Evolutionary conservation across 2,888 invertebrate genomes (phyloP).

Genomic region (Acanthosepion lycidas): DNA sequence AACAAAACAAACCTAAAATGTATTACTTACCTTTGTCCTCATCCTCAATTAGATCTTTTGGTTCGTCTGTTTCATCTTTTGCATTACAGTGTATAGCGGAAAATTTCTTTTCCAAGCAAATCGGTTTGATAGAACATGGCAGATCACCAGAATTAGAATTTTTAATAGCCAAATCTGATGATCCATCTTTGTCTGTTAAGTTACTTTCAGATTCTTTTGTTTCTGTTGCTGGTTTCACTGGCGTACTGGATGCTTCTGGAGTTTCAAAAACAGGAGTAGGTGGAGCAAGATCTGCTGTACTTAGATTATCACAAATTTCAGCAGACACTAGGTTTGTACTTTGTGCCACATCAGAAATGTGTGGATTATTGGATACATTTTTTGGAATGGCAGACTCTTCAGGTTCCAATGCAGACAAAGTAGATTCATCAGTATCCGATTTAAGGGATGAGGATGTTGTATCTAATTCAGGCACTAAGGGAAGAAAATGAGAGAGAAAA

Average conservation of each 20-base stretch:
- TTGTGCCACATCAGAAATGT: background rate
- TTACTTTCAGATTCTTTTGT: background rate
- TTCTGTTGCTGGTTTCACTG: background rate
- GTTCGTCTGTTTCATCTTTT: background rate
- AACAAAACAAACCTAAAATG: background rate
- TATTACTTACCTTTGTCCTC: background rate
- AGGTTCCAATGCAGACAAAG: background rate
- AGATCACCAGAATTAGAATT: background rate
- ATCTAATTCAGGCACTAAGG: background rate
- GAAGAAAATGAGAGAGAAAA: background rate
- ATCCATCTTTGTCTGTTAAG: background rate
- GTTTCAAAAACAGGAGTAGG: background rate
- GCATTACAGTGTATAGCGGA: background rate
- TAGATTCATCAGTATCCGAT: background rate
- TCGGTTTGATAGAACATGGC: slow-evolving; percentile 34
- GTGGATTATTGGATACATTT: background rate
- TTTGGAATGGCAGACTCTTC: background rate
- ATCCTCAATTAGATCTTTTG: background rate
- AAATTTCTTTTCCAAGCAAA: slow-evolving; percentile 38
- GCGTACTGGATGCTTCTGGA: slow-evolving; percentile 37
- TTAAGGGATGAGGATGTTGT: background rate
- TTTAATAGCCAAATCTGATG: background rate
- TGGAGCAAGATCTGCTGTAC: background rate
- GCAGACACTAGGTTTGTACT: background rate
- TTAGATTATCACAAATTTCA: background rate